Conservation (phyloP, 2,113 vertebrate species). For the Phaethon lepturus region DNA sequence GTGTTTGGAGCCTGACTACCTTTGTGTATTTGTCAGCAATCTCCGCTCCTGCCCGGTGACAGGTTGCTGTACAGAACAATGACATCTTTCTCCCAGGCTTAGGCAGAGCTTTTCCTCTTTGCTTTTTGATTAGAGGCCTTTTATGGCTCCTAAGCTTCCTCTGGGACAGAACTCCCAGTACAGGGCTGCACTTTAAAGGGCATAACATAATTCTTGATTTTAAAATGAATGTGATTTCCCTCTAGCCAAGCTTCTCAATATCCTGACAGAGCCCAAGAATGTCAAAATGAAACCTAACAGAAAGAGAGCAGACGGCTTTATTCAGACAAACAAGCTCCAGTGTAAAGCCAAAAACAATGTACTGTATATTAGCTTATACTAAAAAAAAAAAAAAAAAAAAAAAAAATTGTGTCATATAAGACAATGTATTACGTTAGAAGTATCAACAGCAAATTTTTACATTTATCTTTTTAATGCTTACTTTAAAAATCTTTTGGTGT, state of each 20-base stretch:
- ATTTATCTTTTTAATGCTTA: background rate
- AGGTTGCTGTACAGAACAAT: background rate
- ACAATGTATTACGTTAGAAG: background rate
- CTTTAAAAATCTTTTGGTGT: background rate
- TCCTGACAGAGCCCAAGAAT: background rate
- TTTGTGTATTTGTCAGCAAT: background rate
- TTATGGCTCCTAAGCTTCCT: background rate
- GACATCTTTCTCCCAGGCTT: background rate
- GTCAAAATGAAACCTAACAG: background rate
- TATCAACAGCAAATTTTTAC: background rate
- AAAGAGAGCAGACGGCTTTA: background rate
- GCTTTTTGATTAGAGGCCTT: slow-evolving; percentile 19
- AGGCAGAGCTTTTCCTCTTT: background rate
- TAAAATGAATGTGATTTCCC: background rate
- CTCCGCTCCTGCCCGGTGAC: background rate
- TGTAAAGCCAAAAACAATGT: background rate
- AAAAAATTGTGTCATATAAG: background rate
- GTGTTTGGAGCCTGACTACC: background rate
- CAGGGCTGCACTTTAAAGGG: background rate
- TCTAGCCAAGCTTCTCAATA: slow-evolving; percentile 23
- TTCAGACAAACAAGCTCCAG: background rate
- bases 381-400: background rate
- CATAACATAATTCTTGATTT: slow-evolving; percentile 6
- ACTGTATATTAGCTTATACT: background rate
- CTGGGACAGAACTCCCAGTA: background rate